These are phyloP conservation scores for Phymastichus coffea DNA, from an alignment of 1,140 invertebrate species.

Conservation along the genomic window DNA sequence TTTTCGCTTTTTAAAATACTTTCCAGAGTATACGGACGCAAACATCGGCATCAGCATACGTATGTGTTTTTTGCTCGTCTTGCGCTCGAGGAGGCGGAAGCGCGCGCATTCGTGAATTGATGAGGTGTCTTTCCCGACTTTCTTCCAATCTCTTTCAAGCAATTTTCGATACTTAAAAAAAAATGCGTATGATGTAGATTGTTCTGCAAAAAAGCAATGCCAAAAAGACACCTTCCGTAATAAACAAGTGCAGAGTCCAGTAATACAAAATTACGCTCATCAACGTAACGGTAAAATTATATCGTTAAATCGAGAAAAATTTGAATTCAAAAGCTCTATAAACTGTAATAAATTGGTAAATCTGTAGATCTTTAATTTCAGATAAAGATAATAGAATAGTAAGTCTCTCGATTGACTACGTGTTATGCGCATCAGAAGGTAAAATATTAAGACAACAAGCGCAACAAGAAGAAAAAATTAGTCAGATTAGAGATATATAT, in stretches of 20 bases:
- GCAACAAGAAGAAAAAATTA: neutral
- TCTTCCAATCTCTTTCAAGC: too few relatives aligned
- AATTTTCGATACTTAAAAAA: too few relatives aligned
- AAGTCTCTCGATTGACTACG: neutral
- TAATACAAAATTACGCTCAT: too few relatives aligned
- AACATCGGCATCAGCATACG: neutral
- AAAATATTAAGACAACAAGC: neutral
- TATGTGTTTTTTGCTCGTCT: too few relatives aligned
- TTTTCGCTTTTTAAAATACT: conserved; percentile 16
- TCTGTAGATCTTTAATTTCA: neutral
- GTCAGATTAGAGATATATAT: neutral
- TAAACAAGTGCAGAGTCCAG: too few relatives aligned
- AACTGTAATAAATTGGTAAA: neutral
- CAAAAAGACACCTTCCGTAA: too few relatives aligned
- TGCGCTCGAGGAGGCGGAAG: neutral
- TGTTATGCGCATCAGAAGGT: too few relatives aligned
- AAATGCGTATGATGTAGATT: too few relatives aligned
- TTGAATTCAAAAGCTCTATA: too few relatives aligned
- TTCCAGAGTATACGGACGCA: neutral
- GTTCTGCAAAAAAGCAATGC: too few relatives aligned
- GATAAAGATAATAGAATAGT: neutral
- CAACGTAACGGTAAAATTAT: too few relatives aligned
- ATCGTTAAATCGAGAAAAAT: too few relatives aligned
- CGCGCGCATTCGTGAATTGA: neutral
- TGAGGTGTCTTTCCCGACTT: neutral